phyloP scores from a whole-genome alignment of 2,888 invertebrate genomes.

The Chymomyza caudatula region DNA sequence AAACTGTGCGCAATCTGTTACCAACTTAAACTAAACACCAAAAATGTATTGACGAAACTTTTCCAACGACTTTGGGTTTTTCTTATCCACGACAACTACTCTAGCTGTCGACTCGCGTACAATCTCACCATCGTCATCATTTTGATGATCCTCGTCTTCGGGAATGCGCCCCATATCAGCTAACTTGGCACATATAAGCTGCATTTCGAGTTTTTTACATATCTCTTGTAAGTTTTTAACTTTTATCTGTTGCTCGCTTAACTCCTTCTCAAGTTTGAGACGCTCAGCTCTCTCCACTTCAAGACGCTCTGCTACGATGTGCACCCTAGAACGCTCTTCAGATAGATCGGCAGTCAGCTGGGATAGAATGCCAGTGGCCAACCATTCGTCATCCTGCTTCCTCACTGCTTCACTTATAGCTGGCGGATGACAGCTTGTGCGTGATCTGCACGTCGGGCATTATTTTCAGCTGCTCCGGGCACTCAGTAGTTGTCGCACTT shows the following conservation, averaged over 20 bases:
- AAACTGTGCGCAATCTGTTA: no score
- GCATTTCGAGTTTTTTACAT: constrained; percentile 90
- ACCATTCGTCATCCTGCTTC: no score
- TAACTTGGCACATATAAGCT: constrained; percentile 89
- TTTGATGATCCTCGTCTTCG: constrained; percentile 83
- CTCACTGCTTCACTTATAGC: no score
- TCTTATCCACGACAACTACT: no score
- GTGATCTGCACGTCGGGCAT: no score
- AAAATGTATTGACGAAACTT: no score
- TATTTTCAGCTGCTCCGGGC: no score
- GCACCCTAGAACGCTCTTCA: constrained; percentile 94
- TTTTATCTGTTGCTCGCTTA: constrained; percentile 87
- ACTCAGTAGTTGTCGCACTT: no score
- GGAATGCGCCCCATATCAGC: constrained; percentile 80
- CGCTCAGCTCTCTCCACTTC: constrained; percentile 94
- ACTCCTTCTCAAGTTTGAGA: constrained; percentile 89
- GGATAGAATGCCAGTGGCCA: constrained; percentile 81
- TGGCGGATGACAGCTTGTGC: no score
- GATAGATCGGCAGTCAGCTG: constrained; percentile 95
- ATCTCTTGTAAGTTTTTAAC: constrained; percentile 87
- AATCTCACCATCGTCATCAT: constrained; percentile 81
- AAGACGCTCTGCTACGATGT: constrained; percentile 91
- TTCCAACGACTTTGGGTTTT: no score
- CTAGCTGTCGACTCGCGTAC: no score
- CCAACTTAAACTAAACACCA: no score